Percentiles rank a stretch among this genome's conserved stretches.
phyloP scores from a whole-genome alignment of 92 coral and sea anemone species.

The Heliopora coerulea region DNA sequence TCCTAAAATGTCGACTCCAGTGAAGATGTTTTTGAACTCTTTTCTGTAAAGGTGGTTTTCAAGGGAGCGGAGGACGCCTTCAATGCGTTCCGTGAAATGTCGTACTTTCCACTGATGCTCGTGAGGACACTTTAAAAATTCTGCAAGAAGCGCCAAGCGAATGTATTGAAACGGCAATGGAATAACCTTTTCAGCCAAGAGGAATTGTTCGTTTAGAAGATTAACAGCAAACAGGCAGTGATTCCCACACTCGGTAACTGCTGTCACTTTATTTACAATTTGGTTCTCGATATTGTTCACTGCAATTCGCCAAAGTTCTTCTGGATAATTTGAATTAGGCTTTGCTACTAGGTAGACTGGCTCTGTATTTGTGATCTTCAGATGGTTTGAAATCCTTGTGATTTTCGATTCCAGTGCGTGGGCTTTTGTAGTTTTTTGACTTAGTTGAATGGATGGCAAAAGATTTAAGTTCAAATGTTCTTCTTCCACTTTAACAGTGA shows the following conservation, averaged over 20 bases:
- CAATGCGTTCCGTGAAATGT: conserved; percentile 50
- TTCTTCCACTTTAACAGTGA: conserved; percentile 5
- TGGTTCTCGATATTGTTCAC: conserved; percentile 15
- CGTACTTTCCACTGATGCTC: conserved; percentile 46
- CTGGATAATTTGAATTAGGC: conserved; percentile 10
- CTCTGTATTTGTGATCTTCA: conserved; percentile 14
- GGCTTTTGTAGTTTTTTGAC: neutral
- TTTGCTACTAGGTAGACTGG: conserved; percentile 22
- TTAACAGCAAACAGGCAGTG: conserved; percentile 16
- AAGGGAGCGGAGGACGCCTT: conserved; percentile 47
- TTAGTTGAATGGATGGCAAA: conserved; percentile 5
- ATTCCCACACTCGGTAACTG: neutral
- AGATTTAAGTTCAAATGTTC: neutral
- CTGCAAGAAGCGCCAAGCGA: conserved; percentile 33
- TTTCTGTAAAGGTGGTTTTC: conserved; percentile 34
- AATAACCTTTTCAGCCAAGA: neutral
- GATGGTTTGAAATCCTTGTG: neutral
- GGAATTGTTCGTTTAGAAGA: conserved; percentile 14
- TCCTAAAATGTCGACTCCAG: conserved; percentile 18
- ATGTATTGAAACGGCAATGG: neutral
- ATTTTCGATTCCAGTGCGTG: conserved; percentile 10
- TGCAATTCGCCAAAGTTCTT: conserved; percentile 29
- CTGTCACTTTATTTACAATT: neutral
- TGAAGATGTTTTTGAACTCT: conserved; percentile 18
- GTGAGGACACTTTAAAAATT: conserved; percentile 57